Evolutionary conservation across 2,888 invertebrate genomes (phyloP).

Genomic region (Cataglyphis cursor): DNA sequence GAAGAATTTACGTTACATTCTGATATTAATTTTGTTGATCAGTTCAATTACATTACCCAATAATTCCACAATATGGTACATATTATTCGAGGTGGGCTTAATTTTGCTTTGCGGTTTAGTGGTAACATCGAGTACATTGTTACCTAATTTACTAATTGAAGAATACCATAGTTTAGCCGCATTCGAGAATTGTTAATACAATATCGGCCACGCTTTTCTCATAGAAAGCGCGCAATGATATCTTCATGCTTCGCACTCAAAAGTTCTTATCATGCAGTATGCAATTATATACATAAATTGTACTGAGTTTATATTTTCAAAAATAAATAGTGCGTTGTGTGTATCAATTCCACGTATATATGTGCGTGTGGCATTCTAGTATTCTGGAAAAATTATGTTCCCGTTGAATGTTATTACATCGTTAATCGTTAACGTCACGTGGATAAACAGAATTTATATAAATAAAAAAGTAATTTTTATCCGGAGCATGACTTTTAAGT

Average conservation of each 20-base stretch:
- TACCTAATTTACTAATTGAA: constrained; percentile 70
- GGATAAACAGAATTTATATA: constrained; percentile 31
- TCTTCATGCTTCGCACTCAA: constrained; percentile 17
- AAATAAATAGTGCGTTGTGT: neutral
- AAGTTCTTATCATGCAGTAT: neutral
- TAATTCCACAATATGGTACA: constrained; percentile 66
- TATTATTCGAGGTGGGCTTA: constrained; percentile 68
- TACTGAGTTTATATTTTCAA: neutral
- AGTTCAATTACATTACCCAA: constrained; percentile 66
- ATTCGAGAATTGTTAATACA: constrained; percentile 56
- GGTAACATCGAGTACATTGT: constrained; percentile 65
- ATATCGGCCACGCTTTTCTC: constrained; percentile 21
- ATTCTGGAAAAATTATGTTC: neutral
- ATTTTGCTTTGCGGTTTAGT: constrained; percentile 70
- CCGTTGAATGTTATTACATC: neutral
- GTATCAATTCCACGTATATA: neutral
- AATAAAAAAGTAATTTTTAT: constrained; percentile 35
- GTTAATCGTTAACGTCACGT: neutral
- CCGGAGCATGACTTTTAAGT: constrained; percentile 48
- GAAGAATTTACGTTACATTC: constrained; percentile 45
- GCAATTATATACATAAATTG: neutral
- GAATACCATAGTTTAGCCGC: constrained; percentile 58
- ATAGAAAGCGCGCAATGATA: neutral
- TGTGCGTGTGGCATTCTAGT: neutral
- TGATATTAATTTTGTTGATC: constrained; percentile 44